Evolutionary conservation across 2,888 invertebrate genomes (phyloP).

Genomic region (Erpobdella octoculata): DNA sequence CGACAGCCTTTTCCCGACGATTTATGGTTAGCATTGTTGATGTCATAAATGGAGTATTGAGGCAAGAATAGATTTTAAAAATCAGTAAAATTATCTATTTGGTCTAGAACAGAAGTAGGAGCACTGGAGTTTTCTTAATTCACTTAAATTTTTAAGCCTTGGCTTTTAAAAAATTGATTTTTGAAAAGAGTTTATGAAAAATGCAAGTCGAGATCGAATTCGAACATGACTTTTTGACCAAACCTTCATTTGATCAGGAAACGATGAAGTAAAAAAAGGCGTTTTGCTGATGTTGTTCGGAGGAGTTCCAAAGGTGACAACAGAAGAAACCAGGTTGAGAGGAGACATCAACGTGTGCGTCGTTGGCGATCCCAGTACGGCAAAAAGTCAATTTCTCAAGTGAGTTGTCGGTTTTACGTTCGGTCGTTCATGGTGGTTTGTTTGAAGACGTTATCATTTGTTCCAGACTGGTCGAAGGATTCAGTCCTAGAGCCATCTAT

Average conservation of each 20-base stretch:
- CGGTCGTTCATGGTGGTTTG: background rate
- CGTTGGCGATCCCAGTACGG: constrained; percentile 96
- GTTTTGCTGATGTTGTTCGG: constrained; percentile 91
- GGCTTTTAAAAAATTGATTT: no score
- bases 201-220: background rate
- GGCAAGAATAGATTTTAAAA: no score
- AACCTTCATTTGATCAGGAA: constrained; percentile 55
- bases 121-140: no score
- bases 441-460: background rate
- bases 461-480: constrained; percentile 65
- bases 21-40: constrained; percentile 63
- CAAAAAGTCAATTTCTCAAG: constrained; percentile 92
- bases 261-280: constrained; percentile 82
- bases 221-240: background rate
- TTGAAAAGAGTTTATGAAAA: no score
- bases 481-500: constrained; percentile 90
- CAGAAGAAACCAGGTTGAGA: constrained; percentile 79
- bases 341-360: constrained; percentile 96
- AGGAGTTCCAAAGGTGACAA: constrained; percentile 86
- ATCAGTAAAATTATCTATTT: no score
- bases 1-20: constrained; percentile 82
- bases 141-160: no score
- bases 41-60: no score
- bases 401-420: constrained; percentile 47
- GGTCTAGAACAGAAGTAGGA: no score